Conservation (phyloP, 2,797 vertebrate species). For the Eulemur albifrons region DNA sequence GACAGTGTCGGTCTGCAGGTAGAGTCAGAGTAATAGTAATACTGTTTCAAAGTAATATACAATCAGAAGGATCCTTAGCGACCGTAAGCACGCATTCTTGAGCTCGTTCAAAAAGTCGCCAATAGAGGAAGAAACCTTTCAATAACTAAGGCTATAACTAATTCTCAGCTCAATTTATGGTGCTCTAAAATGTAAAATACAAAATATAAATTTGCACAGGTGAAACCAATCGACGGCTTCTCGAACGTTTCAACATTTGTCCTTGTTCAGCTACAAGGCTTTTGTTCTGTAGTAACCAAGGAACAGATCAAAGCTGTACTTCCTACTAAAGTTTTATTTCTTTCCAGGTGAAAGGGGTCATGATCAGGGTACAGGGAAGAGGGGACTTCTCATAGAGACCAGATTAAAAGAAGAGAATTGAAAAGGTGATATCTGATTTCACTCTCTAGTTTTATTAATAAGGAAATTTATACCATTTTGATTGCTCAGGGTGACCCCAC, state of each 20-base stretch:
- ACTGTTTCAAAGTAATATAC: background rate
- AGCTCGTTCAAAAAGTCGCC: background rate
- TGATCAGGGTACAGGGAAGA: background rate
- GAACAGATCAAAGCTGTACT: background rate
- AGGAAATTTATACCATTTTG: background rate
- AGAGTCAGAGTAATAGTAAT: background rate
- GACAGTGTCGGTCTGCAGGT: rapidly evolving
- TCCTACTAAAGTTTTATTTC: background rate
- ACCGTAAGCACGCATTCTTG: background rate
- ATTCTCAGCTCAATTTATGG: background rate
- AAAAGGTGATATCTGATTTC: background rate
- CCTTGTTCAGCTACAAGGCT: background rate
- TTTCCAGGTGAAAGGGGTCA: background rate
- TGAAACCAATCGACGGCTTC: background rate
- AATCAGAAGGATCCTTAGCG: background rate
- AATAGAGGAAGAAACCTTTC: background rate
- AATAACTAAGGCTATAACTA: background rate
- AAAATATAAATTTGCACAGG: background rate
- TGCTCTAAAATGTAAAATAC: background rate
- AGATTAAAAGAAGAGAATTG: background rate
- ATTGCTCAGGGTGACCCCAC: background rate
- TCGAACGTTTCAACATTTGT: background rate
- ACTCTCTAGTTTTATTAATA: background rate
- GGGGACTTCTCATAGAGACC: background rate
- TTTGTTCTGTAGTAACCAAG: background rate